Evolutionary conservation across 2,888 invertebrate species (phyloP).

Genomic region (Steinernema scapterisci): DNA sequence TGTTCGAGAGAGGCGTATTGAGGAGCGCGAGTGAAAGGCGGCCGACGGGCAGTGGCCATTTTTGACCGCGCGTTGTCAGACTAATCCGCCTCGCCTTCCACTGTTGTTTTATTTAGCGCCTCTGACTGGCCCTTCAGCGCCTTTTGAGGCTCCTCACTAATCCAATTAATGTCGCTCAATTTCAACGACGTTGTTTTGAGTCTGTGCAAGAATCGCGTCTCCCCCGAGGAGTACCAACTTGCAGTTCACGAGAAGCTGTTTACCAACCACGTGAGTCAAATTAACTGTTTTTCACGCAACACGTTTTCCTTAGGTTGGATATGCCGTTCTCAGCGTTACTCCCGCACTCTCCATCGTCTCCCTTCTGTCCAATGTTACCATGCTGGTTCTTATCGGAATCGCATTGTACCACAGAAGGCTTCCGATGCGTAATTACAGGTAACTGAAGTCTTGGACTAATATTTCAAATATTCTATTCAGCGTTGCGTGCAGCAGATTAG

Average conservation of each 20-base stretch:
- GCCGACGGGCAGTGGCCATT: conserved; percentile 20
- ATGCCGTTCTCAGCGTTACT: conserved; percentile 25
- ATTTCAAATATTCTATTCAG: background rate
- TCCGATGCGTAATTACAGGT: conserved; percentile 52
- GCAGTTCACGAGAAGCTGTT: background rate
- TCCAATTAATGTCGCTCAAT: conserved; percentile 15
- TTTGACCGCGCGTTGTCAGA: conserved; percentile 29
- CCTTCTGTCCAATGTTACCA: conserved; percentile 19
- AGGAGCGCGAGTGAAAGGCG: conserved; percentile 19
- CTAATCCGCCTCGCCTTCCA: background rate
- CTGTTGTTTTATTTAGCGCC: background rate
- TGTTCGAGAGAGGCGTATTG: conserved; percentile 18
- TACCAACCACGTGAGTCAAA: background rate
- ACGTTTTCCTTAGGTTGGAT: background rate
- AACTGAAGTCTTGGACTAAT: no score
- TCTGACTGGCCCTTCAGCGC: no score
- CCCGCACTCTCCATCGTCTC: conserved; percentile 31
- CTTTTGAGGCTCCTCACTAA: no score
- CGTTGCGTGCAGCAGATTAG: conserved; percentile 28
- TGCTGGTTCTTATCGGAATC: conserved; percentile 44
- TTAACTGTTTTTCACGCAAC: background rate
- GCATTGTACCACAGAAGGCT: conserved; percentile 46
- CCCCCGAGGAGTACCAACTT: background rate
- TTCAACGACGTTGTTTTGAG: conserved; percentile 17
- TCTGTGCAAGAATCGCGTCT: conserved; percentile 1